Evolutionary conservation across 2,797 vertebrate genomes (phyloP).

Genomic region (Sciurus vulgaris): DNA sequence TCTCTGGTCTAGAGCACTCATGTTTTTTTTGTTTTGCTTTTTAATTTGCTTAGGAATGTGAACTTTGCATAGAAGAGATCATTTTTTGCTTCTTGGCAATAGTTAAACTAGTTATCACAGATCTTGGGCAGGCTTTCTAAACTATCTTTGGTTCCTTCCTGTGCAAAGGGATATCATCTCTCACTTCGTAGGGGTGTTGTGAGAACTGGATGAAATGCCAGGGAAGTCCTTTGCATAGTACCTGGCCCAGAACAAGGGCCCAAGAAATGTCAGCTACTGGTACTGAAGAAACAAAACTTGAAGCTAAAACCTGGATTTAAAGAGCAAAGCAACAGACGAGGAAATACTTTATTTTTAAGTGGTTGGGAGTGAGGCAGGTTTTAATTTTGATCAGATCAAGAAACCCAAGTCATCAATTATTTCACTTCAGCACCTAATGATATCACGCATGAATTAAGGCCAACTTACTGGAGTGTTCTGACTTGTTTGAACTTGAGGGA

Average conservation of each 20-base stretch:
- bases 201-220: not conserved
- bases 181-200: not conserved
- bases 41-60: constrained; percentile 1
- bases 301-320: not conserved
- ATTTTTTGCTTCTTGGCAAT: not conserved
- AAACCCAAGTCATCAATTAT: not conserved
- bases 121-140: not conserved
- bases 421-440: constrained; percentile 41
- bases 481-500: constrained; percentile 56
- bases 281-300: not conserved
- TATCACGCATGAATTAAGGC: not conserved
- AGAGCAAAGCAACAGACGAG: not conserved
- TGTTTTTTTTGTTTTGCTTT: not conserved
- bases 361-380: not conserved
- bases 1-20: not conserved
- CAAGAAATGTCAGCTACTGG: not conserved
- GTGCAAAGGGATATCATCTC: not conserved
- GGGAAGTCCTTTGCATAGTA: not conserved
- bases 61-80: not conserved
- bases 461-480: not conserved
- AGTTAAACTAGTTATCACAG: not conserved
- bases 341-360: constrained; percentile 8
- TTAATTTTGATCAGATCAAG: constrained; percentile 49
- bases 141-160: not conserved
- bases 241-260: not conserved